Percentiles rank a stretch among this genome's conserved stretches.
Conservation (phyloP, 2,797 vertebrate genomes). For the Oreonectes daqikongensis region DNA sequence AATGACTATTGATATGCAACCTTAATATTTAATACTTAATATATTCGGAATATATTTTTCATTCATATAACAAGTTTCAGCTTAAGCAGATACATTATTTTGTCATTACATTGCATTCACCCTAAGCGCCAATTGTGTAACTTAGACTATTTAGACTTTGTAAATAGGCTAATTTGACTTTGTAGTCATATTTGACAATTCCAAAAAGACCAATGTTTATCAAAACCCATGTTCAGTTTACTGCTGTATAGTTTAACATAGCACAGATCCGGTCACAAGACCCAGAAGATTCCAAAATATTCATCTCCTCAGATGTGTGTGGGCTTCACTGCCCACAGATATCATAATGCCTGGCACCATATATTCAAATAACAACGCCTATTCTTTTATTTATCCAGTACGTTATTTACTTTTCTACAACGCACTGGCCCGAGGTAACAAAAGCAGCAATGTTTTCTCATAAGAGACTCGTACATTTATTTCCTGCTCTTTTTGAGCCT, state of each 20-base stretch:
- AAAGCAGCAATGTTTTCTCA: constrained; percentile 32
- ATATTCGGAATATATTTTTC: too few species aligned
- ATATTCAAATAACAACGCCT: constrained; percentile 41
- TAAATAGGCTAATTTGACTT: background rate
- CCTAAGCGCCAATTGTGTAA: constrained; percentile 3
- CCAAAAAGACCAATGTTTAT: background rate
- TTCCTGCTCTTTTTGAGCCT: constrained; percentile 35
- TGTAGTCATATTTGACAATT: background rate
- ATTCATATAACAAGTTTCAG: background rate
- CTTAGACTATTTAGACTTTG: background rate
- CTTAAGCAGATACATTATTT: background rate
- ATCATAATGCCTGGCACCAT: constrained; percentile 41
- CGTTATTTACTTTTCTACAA: constrained; percentile 45
- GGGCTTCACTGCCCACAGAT: constrained; percentile 51
- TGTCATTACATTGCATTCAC: background rate
- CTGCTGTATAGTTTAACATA: constrained; percentile 27
- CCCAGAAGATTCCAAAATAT: constrained; percentile 36
- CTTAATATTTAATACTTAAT: too few species aligned
- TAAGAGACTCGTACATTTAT: constrained; percentile 37
- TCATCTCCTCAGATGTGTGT: constrained; percentile 48
- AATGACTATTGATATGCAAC: too few species aligned
- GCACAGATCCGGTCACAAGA: background rate
- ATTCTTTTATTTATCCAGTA: constrained; percentile 42
- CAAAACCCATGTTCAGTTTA: constrained; percentile 29
- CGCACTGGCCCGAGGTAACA: constrained; percentile 40